Conservation (phyloP, 2,797 vertebrate species). For the Leptatherina wallacei region DNA sequence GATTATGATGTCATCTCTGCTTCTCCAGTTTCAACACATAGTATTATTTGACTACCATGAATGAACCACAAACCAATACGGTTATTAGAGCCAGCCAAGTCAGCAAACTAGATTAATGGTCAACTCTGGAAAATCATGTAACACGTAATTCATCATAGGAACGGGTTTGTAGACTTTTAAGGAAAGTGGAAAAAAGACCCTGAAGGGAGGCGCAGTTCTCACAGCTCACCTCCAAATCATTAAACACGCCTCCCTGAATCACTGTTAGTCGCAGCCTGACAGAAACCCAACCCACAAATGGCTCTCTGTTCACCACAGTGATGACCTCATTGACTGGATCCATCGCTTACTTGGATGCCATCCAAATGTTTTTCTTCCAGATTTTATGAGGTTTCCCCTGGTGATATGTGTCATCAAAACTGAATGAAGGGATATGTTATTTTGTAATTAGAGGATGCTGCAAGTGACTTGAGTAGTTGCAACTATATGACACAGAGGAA, state of each 20-base stretch:
- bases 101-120: constrained; percentile 50
- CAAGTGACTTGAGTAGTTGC: constrained; percentile 40
- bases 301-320: constrained; percentile 52
- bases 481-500: constrained; percentile 38
- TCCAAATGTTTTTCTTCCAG: constrained; percentile 61
- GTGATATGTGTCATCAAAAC: constrained; percentile 65
- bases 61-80: constrained; percentile 59
- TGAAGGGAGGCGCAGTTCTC: constrained; percentile 33
- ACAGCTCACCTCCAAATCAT: constrained; percentile 67
- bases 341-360: constrained; percentile 33
- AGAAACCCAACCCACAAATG: constrained; percentile 57
- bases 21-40: constrained; percentile 50
- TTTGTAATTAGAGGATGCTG: constrained; percentile 63
- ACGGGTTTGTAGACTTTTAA: constrained; percentile 42
- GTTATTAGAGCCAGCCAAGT: constrained; percentile 54
- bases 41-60: constrained; percentile 60
- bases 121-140: constrained; percentile 51
- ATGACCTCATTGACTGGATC: constrained; percentile 66
- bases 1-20: constrained; percentile 41
- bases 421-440: constrained; percentile 51
- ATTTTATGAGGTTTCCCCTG: constrained; percentile 67
- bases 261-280: constrained; percentile 65
- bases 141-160: constrained; percentile 42
- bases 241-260: constrained; percentile 59
- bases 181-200: constrained; percentile 10